Evolutionary conservation across 2,888 invertebrate genomes (phyloP).

Genomic region (Aromia moschata): DNA sequence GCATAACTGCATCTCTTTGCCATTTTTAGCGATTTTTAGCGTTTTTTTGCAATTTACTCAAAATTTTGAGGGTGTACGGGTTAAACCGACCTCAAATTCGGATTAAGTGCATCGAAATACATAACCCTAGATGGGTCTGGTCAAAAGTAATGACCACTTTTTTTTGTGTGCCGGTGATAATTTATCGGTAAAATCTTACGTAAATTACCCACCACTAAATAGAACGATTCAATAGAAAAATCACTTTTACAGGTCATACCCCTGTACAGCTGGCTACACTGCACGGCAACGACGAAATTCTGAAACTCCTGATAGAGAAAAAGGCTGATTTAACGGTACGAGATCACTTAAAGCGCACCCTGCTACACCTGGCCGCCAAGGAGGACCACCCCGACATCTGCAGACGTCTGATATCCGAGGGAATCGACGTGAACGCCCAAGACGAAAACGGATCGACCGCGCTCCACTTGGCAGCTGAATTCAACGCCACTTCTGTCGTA

Average conservation of each 20-base stretch:
- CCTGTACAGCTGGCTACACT: constrained; percentile 39
- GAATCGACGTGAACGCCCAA: constrained; percentile 34
- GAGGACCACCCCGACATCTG: constrained; percentile 32
- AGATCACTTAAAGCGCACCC: constrained; percentile 33
- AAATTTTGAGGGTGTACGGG: no score
- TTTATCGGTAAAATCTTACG: no score
- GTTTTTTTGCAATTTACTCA: no score
- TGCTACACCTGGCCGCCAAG: constrained; percentile 42
- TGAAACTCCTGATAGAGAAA: constrained; percentile 33
- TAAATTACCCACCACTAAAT: no score
- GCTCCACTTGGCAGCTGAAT: constrained; percentile 44
- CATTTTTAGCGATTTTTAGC: no score
- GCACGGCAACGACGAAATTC: constrained; percentile 23
- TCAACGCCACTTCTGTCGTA: constrained; percentile 34
- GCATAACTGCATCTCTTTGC: no score
- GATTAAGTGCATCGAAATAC: no score
- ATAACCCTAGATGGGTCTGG: no score
- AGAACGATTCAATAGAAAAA: no score
- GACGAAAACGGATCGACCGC: constrained; percentile 43
- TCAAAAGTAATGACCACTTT: no score
- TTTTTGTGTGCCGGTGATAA: no score
- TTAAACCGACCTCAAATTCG: no score
- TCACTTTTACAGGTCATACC: constrained; percentile 27
- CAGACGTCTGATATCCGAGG: constrained; percentile 31
- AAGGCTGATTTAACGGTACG: constrained; percentile 26